phyloP scores from a whole-genome alignment of 2,888 invertebrate species.

The Nemapogon koenigi region DNA sequence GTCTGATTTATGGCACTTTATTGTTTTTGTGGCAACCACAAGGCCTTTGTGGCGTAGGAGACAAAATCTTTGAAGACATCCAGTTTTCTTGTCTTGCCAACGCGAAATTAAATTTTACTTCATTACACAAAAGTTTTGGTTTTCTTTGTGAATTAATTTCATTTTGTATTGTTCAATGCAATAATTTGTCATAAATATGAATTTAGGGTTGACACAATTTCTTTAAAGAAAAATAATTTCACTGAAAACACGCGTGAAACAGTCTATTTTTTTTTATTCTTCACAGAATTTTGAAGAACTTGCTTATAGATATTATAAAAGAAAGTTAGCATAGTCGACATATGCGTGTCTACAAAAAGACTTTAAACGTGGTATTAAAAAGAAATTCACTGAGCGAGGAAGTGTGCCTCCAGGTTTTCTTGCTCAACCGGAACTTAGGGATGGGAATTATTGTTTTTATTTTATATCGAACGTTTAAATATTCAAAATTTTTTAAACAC shows the following conservation, averaged over 20 bases:
- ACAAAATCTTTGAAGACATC: slow-evolving; percentile 9
- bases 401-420: slow-evolving; percentile 22
- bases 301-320: no score
- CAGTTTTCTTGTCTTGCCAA: background rate
- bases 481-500: no score
- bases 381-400: slow-evolving; percentile 50
- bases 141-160: slow-evolving; percentile 5
- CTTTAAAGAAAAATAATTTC: background rate
- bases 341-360: slow-evolving; percentile 32
- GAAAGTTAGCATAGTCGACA: no score
- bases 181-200: background rate
- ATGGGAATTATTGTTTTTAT: no score
- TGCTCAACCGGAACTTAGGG: slow-evolving; percentile 15
- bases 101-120: slow-evolving; percentile 3
- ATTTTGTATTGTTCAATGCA: background rate
- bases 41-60: slow-evolving; percentile 2
- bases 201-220: background rate
- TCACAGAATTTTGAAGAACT: no score
- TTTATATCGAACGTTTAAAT: no score
- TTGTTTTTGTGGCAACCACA: slow-evolving; percentile 31
- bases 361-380: slow-evolving; percentile 62
- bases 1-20: slow-evolving; percentile 47
- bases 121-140: background rate
- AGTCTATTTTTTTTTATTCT: no score
- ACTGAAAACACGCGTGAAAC: no score